Evolutionary conservation across 2,113 vertebrate species (phyloP).

Genomic region (Dryoscopus gambensis): DNA sequence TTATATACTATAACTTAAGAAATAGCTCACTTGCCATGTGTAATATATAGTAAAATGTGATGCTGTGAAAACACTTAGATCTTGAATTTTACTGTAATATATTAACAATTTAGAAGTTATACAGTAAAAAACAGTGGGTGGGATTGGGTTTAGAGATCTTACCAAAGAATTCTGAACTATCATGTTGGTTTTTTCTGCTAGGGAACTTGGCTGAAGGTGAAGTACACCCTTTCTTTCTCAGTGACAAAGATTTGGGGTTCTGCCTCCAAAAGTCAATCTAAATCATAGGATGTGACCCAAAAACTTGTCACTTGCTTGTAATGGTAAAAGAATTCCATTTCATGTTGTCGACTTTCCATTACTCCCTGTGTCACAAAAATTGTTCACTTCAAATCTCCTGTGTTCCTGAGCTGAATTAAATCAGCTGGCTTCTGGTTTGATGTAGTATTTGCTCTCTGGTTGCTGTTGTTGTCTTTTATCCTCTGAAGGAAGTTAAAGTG

Average conservation of each 20-base stretch:
- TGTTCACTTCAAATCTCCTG: constrained; percentile 11
- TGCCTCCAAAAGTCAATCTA: background rate
- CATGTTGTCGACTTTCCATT: background rate
- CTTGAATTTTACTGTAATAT: background rate
- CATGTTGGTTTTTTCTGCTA: background rate
- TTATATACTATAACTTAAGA: background rate
- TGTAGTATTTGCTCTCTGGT: background rate
- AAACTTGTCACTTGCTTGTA: constrained; percentile 19
- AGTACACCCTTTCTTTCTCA: background rate
- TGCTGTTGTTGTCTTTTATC: background rate
- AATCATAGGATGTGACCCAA: background rate
- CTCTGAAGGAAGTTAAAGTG: background rate
- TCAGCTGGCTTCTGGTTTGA: background rate
- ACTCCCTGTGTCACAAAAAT: constrained; percentile 21
- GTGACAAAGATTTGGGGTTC: background rate
- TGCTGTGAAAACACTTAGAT: background rate
- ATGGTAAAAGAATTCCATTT: constrained; percentile 17
- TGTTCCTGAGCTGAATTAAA: constrained; percentile 22
- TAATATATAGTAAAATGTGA: background rate
- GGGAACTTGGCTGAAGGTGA: background rate
- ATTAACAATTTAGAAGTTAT: background rate
- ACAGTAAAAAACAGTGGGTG: background rate
- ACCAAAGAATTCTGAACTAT: background rate
- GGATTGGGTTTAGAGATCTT: background rate
- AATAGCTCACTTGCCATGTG: background rate